A percentile compares a stretch with the other conserved stretches of the same genome.
phyloP scores from a whole-genome alignment of 1,140 invertebrate species.

The Dendroctonus valens region DNA sequence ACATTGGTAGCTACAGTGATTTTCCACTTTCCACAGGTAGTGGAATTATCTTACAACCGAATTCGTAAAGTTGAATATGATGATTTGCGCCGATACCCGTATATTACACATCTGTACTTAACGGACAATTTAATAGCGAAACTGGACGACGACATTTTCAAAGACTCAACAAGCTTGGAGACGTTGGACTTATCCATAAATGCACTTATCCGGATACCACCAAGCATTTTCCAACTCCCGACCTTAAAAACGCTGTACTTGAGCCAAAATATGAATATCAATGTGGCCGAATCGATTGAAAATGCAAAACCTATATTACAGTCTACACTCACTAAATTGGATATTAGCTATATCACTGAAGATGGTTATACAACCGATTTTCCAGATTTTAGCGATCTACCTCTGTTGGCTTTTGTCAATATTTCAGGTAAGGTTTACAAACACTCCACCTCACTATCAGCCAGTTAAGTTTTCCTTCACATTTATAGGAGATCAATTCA shows the following conservation, averaged over 20 bases:
- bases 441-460: not conserved
- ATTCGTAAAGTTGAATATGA: conserved; percentile 56
- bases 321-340: conserved; percentile 38
- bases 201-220: conserved; percentile 51
- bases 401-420: conserved; percentile 35
- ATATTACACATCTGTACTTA: conserved; percentile 59
- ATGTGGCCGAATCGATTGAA: conserved; percentile 39
- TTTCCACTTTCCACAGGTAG: conserved; percentile 53
- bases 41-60: conserved; percentile 63
- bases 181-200: conserved; percentile 40
- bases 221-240: conserved; percentile 57
- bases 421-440: conserved; percentile 32
- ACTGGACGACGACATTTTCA: conserved; percentile 58
- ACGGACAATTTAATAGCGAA: conserved; percentile 61
- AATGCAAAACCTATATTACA: conserved; percentile 33
- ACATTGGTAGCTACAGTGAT: not conserved
- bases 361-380: conserved; percentile 31
- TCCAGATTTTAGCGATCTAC: conserved; percentile 39
- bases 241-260: conserved; percentile 59
- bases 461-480: too few species aligned
- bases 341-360: conserved; percentile 38
- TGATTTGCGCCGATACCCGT: conserved; percentile 57
- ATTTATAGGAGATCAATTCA: conserved; percentile 17
- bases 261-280: conserved; percentile 53
- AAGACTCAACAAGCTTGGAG: conserved; percentile 28